Percentiles rank a stretch among this genome's conserved stretches.
These are phyloP conservation scores for Oscheius onirici DNA, from an alignment of 2,888 invertebrate genomes.

Conservation along the genomic window DNA sequence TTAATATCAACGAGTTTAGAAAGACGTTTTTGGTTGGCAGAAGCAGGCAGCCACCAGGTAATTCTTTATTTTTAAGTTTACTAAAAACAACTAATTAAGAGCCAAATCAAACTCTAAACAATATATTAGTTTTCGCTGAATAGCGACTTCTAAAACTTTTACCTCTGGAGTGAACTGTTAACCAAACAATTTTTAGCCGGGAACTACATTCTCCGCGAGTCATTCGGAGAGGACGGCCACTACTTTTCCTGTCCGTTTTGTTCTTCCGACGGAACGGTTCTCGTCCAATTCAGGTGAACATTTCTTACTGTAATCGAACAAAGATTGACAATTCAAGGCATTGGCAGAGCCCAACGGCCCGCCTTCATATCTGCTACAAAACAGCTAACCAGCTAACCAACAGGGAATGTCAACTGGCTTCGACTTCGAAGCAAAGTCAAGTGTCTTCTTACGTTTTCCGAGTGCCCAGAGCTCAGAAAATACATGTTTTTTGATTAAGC, in stretches of 20 bases:
- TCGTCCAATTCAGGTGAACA: constrained; percentile 46
- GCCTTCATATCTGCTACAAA: constrained; percentile 49
- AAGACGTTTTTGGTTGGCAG: constrained; percentile 54
- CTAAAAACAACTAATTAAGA: too few relatives aligned
- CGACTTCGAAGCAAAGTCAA: constrained; percentile 48
- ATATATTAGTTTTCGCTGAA: too few relatives aligned
- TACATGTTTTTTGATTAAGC: constrained; percentile 27
- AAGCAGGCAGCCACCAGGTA: constrained; percentile 52
- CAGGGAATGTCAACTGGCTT: constrained; percentile 47
- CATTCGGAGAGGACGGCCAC: constrained; percentile 37
- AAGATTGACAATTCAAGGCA: constrained; percentile 55
- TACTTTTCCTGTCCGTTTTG: constrained; percentile 49
- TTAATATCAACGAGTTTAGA: constrained; percentile 54
- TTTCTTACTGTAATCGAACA: too few relatives aligned
- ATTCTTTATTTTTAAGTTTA: too few relatives aligned
- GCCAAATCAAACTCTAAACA: too few relatives aligned
- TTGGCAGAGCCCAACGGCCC: constrained; percentile 57
- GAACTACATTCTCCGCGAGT: constrained; percentile 46
- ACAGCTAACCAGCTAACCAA: constrained; percentile 23
- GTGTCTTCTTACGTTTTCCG: constrained; percentile 41
- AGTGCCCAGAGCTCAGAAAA: constrained; percentile 38
- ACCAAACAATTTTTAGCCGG: constrained; percentile 33
- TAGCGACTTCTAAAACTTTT: too few relatives aligned
- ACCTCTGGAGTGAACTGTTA: too few relatives aligned
- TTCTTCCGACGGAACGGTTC: constrained; percentile 40